Evolutionary conservation across 2,113 vertebrate species (phyloP).

Genomic region (Panthera uncia): DNA sequence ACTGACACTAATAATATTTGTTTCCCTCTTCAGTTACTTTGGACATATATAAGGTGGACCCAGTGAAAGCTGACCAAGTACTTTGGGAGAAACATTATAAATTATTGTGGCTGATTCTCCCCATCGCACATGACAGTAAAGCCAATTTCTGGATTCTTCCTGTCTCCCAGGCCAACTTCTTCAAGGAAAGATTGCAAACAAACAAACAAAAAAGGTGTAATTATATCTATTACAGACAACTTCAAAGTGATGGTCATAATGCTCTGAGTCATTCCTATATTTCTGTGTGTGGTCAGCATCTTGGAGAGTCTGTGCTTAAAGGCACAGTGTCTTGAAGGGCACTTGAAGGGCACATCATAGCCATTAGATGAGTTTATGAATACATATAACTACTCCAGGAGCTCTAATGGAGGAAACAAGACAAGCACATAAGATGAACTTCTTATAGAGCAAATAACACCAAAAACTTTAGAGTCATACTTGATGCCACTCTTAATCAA

Average conservation of each 20-base stretch:
- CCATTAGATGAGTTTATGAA: neutral
- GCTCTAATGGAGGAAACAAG: neutral
- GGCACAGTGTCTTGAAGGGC: neutral
- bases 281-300: neutral
- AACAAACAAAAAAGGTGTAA: neutral
- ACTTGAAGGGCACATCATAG: neutral
- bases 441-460: neutral
- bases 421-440: neutral
- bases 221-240: constrained; percentile 37
- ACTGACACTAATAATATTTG: neutral
- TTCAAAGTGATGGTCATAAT: neutral
- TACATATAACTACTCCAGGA: neutral
- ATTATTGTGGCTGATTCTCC: neutral
- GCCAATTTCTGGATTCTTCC: neutral
- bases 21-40: neutral
- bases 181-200: constrained; percentile 17
- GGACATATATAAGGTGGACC: neutral
- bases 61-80: neutral
- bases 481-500: neutral
- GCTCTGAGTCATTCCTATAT: neutral
- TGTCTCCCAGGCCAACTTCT: neutral
- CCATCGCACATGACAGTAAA: neutral
- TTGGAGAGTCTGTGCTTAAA: neutral
- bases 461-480: neutral
- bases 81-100: neutral